phyloP scores from a whole-genome alignment of 2,113 vertebrate genomes.

The Periophthalmodon schlosseri region DNA sequence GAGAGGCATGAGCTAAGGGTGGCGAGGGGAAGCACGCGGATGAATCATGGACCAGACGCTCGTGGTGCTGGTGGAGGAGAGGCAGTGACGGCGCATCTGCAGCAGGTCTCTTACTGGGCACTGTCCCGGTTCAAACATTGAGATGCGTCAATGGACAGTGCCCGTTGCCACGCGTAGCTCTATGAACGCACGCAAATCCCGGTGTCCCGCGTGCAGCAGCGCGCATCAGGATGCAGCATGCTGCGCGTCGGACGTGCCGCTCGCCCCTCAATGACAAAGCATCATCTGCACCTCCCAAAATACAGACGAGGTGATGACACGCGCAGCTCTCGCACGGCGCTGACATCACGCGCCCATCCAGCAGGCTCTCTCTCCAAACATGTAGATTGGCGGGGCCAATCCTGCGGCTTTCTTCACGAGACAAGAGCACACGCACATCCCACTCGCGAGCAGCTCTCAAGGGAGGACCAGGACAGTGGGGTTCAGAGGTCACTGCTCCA shows the following conservation, averaged over 20 bases:
- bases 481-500: conserved; percentile 9
- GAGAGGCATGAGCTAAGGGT: conserved; percentile 37
- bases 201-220: conserved; percentile 56
- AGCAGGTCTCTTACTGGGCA: conserved; percentile 65
- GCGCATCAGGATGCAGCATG: conserved; percentile 74
- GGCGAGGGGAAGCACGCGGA: conserved; percentile 30
- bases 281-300: conserved; percentile 63
- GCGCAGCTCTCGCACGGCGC: conserved; percentile 66
- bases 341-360: conserved; percentile 83
- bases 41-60: conserved; percentile 58
- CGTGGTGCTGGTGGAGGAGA: conserved; percentile 48
- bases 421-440: conserved; percentile 80
- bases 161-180: conserved; percentile 45
- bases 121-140: conserved; percentile 60
- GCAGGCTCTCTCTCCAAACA: conserved; percentile 78
- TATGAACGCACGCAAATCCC: conserved; percentile 53
- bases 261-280: conserved; percentile 77
- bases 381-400: conserved; percentile 85
- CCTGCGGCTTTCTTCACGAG: conserved; percentile 89
- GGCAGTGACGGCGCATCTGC: conserved; percentile 66
- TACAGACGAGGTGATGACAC: conserved; percentile 58
- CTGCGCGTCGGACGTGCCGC: conserved; percentile 72
- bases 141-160: conserved; percentile 55
- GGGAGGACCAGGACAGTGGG: conserved; percentile 58
- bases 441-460: conserved; percentile 80